phyloP scores from a whole-genome alignment of 2,797 vertebrate species.

The Gallirallus australis region DNA sequence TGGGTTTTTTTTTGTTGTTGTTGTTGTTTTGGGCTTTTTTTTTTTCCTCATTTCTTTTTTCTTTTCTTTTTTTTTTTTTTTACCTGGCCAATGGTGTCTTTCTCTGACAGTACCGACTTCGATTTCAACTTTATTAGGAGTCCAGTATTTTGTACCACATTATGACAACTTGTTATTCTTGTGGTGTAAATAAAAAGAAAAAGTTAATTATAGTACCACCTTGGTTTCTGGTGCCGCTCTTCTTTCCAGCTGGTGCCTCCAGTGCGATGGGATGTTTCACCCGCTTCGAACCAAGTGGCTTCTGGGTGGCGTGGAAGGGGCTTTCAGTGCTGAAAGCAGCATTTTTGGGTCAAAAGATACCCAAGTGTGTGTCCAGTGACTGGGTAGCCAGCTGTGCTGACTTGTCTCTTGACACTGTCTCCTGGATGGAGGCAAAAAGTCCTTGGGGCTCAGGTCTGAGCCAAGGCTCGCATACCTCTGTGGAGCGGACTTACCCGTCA shows the following conservation, averaged over 20 bases:
- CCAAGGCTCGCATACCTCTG: background rate
- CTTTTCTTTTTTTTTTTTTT: background rate
- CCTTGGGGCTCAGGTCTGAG: background rate
- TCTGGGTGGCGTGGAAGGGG: background rate
- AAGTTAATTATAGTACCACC: constrained; percentile 74
- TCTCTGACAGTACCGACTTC: constrained; percentile 77
- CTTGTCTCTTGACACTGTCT: background rate
- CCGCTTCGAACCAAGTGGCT: rapidly evolving
- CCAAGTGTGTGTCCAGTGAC: rapidly evolving
- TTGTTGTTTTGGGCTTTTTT: background rate
- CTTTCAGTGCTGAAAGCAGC: rapidly evolving
- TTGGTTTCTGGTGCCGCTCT: constrained; percentile 16
- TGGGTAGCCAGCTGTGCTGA: no score
- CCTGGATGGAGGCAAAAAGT: background rate
- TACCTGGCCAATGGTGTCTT: constrained; percentile 74
- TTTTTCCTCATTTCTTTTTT: background rate
- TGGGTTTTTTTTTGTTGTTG: background rate
- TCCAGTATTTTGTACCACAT: constrained; percentile 84
- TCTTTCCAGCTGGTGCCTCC: background rate
- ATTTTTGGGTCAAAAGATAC: background rate
- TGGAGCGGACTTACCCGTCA: background rate
- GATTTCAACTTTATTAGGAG: constrained; percentile 81
- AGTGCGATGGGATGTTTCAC: background rate
- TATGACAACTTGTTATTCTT: constrained; percentile 84
- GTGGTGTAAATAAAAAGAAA: constrained; percentile 88